Percentiles rank a stretch among this genome's conserved stretches.
These are phyloP conservation scores for Muschampia plurimacula DNA, from an alignment of 2,888 invertebrate genomes.

Conservation along the genomic window DNA sequence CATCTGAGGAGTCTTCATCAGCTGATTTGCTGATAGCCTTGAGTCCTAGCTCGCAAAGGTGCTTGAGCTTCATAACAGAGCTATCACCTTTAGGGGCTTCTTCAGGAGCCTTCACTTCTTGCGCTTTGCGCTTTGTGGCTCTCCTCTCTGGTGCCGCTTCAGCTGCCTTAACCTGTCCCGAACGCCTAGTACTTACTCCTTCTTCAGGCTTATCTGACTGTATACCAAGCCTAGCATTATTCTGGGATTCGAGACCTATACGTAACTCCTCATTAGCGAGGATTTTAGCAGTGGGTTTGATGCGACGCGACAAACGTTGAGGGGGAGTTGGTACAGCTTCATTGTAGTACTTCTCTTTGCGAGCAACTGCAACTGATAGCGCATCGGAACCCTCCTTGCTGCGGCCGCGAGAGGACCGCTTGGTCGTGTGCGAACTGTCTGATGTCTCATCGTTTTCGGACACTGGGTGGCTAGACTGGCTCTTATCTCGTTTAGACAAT, in stretches of 20 bases:
- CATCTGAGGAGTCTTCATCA: conserved; percentile 55
- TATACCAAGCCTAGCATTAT: conserved; percentile 82
- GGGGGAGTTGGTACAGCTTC: conserved; percentile 66
- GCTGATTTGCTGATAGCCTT: conserved; percentile 71
- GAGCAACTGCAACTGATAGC: conserved; percentile 87
- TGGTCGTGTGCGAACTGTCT: conserved; percentile 79
- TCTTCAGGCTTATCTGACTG: conserved; percentile 68
- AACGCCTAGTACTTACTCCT: conserved; percentile 69
- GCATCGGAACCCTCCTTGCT: conserved; percentile 87
- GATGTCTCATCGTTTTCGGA: conserved; percentile 74
- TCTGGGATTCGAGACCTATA: conserved; percentile 85
- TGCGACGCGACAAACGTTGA: conserved; percentile 77
- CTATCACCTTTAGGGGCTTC: conserved; percentile 52
- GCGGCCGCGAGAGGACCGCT: conserved; percentile 87
- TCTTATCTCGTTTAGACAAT: conserved; percentile 16
- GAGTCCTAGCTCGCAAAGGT: conserved; percentile 84
- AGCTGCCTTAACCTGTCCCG: conserved; percentile 56
- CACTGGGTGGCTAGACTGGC: conserved; percentile 54
- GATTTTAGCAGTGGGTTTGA: conserved; percentile 89
- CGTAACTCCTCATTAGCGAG: conserved; percentile 87
- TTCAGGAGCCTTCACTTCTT: conserved; percentile 41
- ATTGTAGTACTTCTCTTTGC: conserved; percentile 90
- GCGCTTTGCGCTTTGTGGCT: conserved; percentile 43
- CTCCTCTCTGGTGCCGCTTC: conserved; percentile 49
- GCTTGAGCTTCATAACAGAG: conserved; percentile 84